These are phyloP conservation scores for Silurus asotus DNA, from an alignment of 2,113 vertebrate genomes.

Conservation along the genomic window DNA sequence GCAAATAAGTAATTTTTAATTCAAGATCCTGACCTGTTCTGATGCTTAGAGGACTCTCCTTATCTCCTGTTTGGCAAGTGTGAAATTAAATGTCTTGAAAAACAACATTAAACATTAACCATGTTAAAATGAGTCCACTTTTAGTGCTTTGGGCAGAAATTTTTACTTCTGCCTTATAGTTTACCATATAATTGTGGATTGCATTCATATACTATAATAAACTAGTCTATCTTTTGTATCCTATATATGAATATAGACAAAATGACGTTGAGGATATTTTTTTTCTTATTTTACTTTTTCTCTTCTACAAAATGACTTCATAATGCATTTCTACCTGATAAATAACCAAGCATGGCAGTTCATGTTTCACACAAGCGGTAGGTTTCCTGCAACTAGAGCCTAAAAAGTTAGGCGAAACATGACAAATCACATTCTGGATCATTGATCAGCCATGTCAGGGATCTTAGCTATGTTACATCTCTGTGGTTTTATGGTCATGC, in stretches of 20 bases:
- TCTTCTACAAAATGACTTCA: not conserved
- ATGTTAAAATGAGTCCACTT: constrained; percentile 15
- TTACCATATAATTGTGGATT: not conserved
- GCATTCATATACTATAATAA: not conserved
- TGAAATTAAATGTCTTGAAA: constrained; percentile 10
- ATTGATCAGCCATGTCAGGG: not conserved
- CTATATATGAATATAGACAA: not conserved
- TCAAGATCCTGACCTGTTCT: not conserved
- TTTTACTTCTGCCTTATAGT: not conserved
- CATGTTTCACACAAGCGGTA: not conserved
- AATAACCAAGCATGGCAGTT: not conserved
- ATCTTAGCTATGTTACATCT: not conserved
- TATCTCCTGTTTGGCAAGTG: not conserved
- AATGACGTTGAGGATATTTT: not conserved
- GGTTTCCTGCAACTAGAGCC: not conserved
- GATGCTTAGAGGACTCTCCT: not conserved
- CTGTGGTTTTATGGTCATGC: not conserved
- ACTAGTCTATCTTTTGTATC: no score
- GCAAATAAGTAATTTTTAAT: no score
- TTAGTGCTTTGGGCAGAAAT: not conserved
- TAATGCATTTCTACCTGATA: not conserved
- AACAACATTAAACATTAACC: constrained; percentile 25
- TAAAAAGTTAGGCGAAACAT: not conserved
- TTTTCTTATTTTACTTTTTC: not conserved
- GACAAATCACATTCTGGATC: constrained; percentile 19